Conservation (phyloP, 2,797 vertebrate genomes). For the Labeo calbasu region DNA sequence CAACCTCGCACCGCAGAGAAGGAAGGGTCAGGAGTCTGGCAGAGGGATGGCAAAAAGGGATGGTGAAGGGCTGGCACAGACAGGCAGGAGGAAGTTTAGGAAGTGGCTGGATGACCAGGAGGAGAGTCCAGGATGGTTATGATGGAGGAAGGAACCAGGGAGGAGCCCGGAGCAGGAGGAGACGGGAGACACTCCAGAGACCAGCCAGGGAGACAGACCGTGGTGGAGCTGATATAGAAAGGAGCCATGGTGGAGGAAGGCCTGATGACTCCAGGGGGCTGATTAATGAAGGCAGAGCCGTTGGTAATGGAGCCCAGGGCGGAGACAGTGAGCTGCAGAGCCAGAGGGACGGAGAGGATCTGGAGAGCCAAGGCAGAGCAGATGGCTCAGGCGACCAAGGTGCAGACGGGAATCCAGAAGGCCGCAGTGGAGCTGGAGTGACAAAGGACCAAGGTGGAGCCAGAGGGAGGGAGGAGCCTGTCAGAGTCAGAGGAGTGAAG, state of each 20-base stretch:
- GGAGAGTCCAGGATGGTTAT: neutral
- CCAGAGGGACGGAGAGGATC: neutral
- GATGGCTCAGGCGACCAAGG: too few relatives aligned
- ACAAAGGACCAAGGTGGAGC: neutral
- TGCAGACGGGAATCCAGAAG: too few relatives aligned
- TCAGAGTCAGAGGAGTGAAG: too few relatives aligned
- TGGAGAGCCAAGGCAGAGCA: neutral
- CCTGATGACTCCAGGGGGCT: neutral
- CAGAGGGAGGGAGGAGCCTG: neutral
- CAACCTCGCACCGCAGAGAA: neutral
- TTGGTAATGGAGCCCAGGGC: neutral
- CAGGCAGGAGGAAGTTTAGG: neutral
- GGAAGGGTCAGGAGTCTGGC: too few relatives aligned
- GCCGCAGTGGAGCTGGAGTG: too few relatives aligned
- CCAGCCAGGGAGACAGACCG: neutral
- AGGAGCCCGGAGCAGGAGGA: neutral
- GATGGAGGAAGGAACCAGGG: neutral
- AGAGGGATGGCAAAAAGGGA: too few relatives aligned
- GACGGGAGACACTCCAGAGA: neutral
- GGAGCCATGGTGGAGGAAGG: neutral
- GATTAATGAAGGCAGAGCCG: too few relatives aligned
- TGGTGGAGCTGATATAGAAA: neutral
- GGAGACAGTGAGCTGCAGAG: neutral
- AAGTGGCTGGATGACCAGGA: neutral
- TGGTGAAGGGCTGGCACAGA: neutral